Conservation (phyloP, 2,888 invertebrate species). For the Chrysotoxum bicinctum region DNA sequence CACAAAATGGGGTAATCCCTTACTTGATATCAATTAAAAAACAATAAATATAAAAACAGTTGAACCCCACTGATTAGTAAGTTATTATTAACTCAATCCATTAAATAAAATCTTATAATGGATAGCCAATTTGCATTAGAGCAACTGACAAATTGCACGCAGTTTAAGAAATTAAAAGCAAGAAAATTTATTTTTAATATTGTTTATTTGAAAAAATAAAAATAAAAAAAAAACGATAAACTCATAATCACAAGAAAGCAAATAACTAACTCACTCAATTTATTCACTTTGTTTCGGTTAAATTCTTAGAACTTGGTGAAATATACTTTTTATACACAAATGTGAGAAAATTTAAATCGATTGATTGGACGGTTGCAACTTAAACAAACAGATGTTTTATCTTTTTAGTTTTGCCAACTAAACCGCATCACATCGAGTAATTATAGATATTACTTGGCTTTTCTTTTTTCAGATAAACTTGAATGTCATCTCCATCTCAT, state of each 20-base stretch:
- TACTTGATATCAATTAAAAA: neutral
- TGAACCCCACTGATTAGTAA: neutral
- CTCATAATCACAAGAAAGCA: neutral
- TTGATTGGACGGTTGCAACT: constrained; percentile 6
- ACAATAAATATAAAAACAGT: neutral
- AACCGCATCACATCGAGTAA: constrained; percentile 5
- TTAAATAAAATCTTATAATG: neutral
- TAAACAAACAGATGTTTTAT: constrained; percentile 16
- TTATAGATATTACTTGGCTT: constrained; percentile 13
- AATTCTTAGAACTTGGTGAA: neutral
- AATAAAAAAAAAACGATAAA: neutral
- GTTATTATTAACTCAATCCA: neutral
- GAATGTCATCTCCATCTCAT: constrained; percentile 34
- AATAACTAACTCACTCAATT: neutral
- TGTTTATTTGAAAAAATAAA: neutral
- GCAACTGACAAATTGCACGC: neutral
- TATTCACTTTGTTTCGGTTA: neutral
- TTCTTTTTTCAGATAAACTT: constrained; percentile 23
- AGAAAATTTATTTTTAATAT: neutral
- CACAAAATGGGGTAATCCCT: constrained; percentile 5
- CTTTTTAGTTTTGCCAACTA: neutral
- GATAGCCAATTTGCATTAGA: neutral
- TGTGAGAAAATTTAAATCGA: constrained; percentile 14
- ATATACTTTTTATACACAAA: neutral
- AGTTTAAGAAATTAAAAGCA: neutral